Percentiles rank a stretch among this genome's conserved stretches.
phyloP scores from a whole-genome alignment of 2,888 invertebrate genomes.

The Corbicula japonica region DNA sequence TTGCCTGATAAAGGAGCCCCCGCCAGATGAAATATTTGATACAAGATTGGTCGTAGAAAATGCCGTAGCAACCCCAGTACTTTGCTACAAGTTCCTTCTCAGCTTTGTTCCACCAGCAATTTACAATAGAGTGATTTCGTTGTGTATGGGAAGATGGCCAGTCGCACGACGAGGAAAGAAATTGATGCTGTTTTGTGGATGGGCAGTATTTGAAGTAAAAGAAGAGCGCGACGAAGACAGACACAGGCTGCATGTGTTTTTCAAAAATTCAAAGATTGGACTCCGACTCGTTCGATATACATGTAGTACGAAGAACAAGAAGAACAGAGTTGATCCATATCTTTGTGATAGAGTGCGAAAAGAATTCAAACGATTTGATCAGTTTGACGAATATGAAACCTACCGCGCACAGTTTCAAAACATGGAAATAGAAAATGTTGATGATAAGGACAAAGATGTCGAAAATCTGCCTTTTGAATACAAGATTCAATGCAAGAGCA shows the following conservation, averaged over 20 bases:
- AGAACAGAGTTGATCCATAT: conserved; percentile 34
- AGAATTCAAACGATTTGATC: conserved; percentile 49
- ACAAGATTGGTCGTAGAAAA: neutral
- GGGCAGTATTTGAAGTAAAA: conserved; percentile 48
- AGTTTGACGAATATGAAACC: too few species aligned
- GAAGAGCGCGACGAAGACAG: conserved; percentile 36
- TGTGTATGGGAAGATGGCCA: conserved; percentile 50
- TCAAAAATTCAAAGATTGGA: conserved; percentile 49
- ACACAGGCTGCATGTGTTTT: conserved; percentile 50
- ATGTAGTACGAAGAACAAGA: conserved; percentile 26
- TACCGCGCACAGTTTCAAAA: too few species aligned
- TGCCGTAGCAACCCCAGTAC: conserved; percentile 16
- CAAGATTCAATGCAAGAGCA: conserved; percentile 44
- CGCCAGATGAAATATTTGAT: conserved; percentile 13
- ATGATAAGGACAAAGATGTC: neutral
- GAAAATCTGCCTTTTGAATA: conserved; percentile 31
- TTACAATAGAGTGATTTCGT: conserved; percentile 44
- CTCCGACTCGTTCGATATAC: conserved; percentile 48
- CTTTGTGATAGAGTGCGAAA: conserved; percentile 52
- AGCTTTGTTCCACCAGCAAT: conserved; percentile 56
- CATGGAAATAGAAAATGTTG: too few species aligned
- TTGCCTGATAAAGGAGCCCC: conserved; percentile 45
- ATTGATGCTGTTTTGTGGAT: conserved; percentile 48
- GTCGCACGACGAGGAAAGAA: conserved; percentile 45
- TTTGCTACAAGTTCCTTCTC: conserved; percentile 34